Conservation (phyloP, 1,140 invertebrate genomes). For the Drosophila littoralis region DNA sequence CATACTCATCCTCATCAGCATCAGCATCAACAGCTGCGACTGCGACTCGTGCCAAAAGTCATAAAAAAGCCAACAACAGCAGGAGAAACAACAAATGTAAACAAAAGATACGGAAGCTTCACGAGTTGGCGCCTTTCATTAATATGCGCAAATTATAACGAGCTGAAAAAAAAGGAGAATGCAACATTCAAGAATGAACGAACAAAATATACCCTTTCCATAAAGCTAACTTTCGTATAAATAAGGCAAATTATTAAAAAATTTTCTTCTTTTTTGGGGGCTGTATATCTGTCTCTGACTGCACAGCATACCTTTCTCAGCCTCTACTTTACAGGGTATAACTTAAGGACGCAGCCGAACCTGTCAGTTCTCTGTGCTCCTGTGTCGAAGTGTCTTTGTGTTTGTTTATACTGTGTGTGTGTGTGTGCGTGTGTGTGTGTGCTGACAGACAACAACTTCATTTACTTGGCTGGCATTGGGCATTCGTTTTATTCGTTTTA, state of each 20-base stretch:
- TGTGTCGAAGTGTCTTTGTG: slow-evolving; percentile 13
- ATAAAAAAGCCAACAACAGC: slow-evolving; percentile 34
- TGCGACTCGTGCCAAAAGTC: slow-evolving; percentile 69
- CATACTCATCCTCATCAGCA: slow-evolving; percentile 23
- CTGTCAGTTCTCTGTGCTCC: slow-evolving; percentile 17
- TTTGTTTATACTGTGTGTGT: neutral
- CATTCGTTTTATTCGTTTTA: slow-evolving; percentile 49
- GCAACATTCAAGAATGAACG: slow-evolving; percentile 1
- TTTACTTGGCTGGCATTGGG: slow-evolving; percentile 48
- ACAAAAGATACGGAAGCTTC: slow-evolving; percentile 26
- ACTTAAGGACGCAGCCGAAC: slow-evolving; percentile 10
- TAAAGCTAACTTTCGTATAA: too few relatives aligned
- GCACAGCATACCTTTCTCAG: neutral
- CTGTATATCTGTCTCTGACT: neutral
- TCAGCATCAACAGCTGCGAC: slow-evolving; percentile 24
- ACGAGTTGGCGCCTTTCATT: slow-evolving; percentile 38
- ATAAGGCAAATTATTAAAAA: neutral
- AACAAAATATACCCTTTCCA: neutral
- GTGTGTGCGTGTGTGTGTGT: slow-evolving; percentile 1
- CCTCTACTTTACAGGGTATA: neutral
- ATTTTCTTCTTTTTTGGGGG: too few relatives aligned
- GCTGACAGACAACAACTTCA: slow-evolving; percentile 64
- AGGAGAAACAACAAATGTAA: neutral
- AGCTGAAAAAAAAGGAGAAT: slow-evolving; percentile 10
- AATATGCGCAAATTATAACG: slow-evolving; percentile 65